Percentiles rank a stretch among this genome's conserved stretches.
These are phyloP conservation scores for Idris sp. DNA, from an alignment of 1,140 invertebrate species.

Conservation along the genomic window DNA sequence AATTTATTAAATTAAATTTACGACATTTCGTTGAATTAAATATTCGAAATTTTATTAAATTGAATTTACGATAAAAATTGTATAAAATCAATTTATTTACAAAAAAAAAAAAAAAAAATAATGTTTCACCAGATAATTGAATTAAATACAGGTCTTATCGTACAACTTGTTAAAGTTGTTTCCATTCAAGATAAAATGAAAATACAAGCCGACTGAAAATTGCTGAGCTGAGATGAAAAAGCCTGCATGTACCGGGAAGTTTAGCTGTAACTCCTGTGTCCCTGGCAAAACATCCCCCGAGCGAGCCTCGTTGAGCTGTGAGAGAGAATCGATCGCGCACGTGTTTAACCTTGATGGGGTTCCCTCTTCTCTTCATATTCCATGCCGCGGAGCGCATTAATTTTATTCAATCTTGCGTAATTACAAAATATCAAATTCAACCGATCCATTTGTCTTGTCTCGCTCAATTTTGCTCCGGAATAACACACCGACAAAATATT, in stretches of 20 bases:
- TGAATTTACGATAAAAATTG: too few relatives aligned
- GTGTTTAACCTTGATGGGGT: conserved; percentile 68
- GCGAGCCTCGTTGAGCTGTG: conserved; percentile 49
- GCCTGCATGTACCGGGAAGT: conserved; percentile 43
- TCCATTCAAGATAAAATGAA: conserved; percentile 28
- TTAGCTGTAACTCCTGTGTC: conserved; percentile 43
- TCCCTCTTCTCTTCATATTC: conserved; percentile 59
- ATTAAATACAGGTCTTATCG: too few relatives aligned
- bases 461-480: too few relatives aligned
- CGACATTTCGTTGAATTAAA: too few relatives aligned
- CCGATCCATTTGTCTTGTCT: conserved; percentile 14
- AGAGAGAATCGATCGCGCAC: conserved; percentile 69
- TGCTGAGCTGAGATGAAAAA: conserved; percentile 32
- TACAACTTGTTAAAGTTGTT: too few relatives aligned
- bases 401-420: conserved; percentile 53
- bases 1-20: too few relatives aligned
- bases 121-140: too few relatives aligned
- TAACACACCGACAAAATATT: too few relatives aligned
- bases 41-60: too few relatives aligned
- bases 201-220: conserved; percentile 41
- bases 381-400: conserved; percentile 32
- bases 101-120: neutral
- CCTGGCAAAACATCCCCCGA: conserved; percentile 61
- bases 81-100: too few relatives aligned
- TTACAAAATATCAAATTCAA: conserved; percentile 39